Evolutionary conservation across 2,797 vertebrate species (phyloP), one percentile per base, ranked within the genome.

Genomic region (Danionella dracula): DNA sequence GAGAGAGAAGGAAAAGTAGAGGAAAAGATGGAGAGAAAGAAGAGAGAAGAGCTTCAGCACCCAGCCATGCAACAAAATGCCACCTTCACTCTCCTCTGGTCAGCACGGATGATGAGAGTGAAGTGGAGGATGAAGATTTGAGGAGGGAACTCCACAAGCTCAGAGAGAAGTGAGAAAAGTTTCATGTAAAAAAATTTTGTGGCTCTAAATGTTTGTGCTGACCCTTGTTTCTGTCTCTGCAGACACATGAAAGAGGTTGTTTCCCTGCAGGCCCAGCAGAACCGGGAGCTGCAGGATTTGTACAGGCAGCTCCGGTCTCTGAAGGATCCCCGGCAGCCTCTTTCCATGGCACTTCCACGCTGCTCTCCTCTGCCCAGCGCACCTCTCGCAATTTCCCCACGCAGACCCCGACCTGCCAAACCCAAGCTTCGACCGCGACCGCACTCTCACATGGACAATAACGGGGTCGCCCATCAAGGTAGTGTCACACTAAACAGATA

Each of bases 231-330:
- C 35, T 37, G 70, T 13, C 21, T 70, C 37, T 70, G 11, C 49
- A 97, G 94, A 83, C 94, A 97, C 81, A 94, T 95, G 77, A 92
- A 91, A 77, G 94, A 96, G 71, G 94, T 96, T 75, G 92, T 95
- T 46, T 91, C 76, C 23, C 89, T 97, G 66, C 93, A 96, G 75
- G 88, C 92, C 8, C 90, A 94, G 75, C 94, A 97, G 82, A 93
- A 93, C 82, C 79, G 80, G 75, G 94, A 97, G 79, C 86, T 96
- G 9, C 91, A 93, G 79, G 92, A 94, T 10, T 86, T 97, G 50
- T 95, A 94, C 82, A 80, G 76, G 64, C 90, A 94, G 35, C 91
- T 96, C 15, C 90, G 85, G 9, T 86, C 87, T 65, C 73, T 92
- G 29, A 93, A 91, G 84, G 92, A 93, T 66, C 85, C 79, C 82